phyloP scores from a whole-genome alignment of 2,797 vertebrate species.

The Sebastes steindachneri region DNA sequence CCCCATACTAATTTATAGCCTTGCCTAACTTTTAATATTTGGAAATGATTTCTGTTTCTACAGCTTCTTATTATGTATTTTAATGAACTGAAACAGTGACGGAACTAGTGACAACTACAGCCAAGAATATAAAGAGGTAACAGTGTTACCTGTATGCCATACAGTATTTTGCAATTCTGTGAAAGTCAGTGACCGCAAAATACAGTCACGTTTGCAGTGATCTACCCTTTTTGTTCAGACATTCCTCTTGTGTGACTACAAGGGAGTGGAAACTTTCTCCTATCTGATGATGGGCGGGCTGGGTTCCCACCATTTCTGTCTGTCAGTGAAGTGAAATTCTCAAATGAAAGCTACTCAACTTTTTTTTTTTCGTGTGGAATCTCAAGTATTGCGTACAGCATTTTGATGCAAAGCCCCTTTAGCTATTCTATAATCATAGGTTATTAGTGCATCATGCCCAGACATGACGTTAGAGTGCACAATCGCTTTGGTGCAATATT shows the following conservation, averaged over 20 bases:
- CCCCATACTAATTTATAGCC: background rate
- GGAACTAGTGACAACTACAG: background rate
- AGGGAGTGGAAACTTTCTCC: constrained; percentile 31
- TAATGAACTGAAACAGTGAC: background rate
- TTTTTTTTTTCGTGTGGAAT: background rate
- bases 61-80: background rate
- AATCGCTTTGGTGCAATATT: background rate
- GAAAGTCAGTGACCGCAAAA: background rate
- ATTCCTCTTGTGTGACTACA: constrained; percentile 58
- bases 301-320: constrained; percentile 48
- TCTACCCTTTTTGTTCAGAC: constrained; percentile 19
- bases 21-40: background rate
- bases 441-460: background rate
- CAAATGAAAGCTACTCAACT: background rate
- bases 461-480: background rate
- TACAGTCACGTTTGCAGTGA: constrained; percentile 1
- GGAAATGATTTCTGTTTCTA: background rate
- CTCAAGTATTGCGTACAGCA: background rate
- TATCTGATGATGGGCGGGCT: constrained; percentile 33
- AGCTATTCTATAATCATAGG: background rate
- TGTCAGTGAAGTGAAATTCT: constrained; percentile 1
- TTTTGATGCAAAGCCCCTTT: background rate
- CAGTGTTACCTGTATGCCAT: background rate
- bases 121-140: background rate
- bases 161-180: background rate